These are phyloP conservation scores for Kryphioiulus occultus DNA, from an alignment of 2,888 invertebrate species.

Conservation along the genomic window DNA sequence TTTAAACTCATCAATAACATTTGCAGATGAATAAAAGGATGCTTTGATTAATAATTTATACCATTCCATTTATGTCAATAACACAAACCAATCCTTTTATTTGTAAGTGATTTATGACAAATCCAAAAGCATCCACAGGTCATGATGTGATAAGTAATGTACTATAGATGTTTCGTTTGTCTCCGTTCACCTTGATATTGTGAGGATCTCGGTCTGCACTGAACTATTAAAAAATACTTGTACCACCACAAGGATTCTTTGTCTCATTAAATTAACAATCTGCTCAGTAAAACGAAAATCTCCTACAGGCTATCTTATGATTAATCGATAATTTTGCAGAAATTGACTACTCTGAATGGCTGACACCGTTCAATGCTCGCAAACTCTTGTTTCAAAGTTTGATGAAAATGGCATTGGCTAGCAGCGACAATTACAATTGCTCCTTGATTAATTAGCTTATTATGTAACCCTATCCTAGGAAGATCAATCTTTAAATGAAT, in stretches of 20 bases:
- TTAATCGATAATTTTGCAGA: not conserved
- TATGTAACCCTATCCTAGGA: not conserved
- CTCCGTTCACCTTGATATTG: not conserved
- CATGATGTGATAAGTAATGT: not conserved
- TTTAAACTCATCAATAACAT: no score
- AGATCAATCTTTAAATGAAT: not conserved
- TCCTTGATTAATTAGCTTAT: not conserved
- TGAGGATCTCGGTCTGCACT: not conserved
- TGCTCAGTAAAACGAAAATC: not conserved
- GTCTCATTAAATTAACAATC: slow-evolving; percentile 29
- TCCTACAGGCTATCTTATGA: not conserved
- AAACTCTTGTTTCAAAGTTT: not conserved
- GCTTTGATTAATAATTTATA: no score
- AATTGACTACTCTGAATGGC: not conserved
- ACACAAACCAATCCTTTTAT: not conserved
- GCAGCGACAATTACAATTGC: slow-evolving; percentile 11
- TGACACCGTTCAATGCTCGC: not conserved
- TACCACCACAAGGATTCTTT: not conserved
- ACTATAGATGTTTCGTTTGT: not conserved
- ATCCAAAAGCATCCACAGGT: not conserved
- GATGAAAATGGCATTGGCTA: not conserved
- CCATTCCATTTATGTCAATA: no score
- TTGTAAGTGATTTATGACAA: not conserved
- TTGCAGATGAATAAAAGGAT: no score
- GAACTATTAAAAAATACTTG: not conserved